Evolutionary conservation across 2,797 vertebrate genomes (phyloP).

Genomic region (Gallirallus australis): DNA sequence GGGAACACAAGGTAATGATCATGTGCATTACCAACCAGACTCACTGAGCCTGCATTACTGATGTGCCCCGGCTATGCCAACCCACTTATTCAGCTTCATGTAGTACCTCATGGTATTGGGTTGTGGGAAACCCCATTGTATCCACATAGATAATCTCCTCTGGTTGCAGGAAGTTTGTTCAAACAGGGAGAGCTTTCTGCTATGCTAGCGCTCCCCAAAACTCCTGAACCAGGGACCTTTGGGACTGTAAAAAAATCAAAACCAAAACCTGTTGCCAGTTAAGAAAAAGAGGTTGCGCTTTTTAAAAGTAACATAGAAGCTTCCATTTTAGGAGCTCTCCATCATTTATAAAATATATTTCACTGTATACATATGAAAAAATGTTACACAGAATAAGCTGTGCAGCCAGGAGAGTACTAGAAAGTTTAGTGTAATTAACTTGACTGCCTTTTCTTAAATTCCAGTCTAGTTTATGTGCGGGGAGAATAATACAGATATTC

Average conservation of each 20-base stretch:
- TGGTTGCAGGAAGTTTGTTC: not conserved
- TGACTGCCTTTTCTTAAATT: not conserved
- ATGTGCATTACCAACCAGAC: not conserved
- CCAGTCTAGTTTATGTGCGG: not conserved
- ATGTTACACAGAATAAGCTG: not conserved
- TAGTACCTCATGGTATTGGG: not conserved
- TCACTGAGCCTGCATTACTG: fast-evolving
- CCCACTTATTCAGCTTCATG: not conserved
- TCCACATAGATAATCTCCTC: not conserved
- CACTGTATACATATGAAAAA: not conserved
- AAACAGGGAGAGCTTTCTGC: not conserved
- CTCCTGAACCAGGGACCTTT: not conserved
- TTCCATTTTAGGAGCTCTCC: not conserved
- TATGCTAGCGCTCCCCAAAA: not conserved
- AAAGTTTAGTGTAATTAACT: not conserved
- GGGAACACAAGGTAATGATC: not conserved
- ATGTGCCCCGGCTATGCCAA: not conserved
- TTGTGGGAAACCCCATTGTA: not conserved
- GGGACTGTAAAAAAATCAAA: not conserved
- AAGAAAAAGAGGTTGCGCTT: not conserved
- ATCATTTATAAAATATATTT: not conserved
- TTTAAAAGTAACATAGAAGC: not conserved
- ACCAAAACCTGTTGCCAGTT: not conserved
- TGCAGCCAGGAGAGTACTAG: not conserved
- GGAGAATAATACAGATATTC: not conserved